phyloP scores from a whole-genome alignment of 2,113 vertebrate genomes.

The Semicossyphus pulcher region DNA sequence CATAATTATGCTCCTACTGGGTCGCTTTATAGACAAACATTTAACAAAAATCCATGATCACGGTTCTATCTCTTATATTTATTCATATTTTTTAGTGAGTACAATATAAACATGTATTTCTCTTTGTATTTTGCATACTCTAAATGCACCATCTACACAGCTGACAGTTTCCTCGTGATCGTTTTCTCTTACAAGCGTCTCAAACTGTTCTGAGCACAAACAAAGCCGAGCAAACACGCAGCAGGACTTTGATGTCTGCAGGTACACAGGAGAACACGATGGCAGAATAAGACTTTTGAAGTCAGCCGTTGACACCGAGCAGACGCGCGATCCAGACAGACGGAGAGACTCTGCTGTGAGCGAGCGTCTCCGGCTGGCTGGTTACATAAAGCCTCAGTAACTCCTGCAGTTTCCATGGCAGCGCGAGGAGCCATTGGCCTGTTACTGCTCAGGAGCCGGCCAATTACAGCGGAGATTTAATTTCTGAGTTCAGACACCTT shows the following conservation, averaged over 20 bases:
- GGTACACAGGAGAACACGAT: background rate
- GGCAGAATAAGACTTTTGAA: slow-evolving; percentile 10
- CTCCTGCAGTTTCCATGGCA: slow-evolving; percentile 70
- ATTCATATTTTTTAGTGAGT: too few species aligned
- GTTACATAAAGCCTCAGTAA: slow-evolving; percentile 51
- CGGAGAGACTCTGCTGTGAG: slow-evolving; percentile 27
- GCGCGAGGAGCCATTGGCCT: slow-evolving; percentile 44
- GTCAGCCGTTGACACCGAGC: slow-evolving; percentile 20
- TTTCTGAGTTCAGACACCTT: slow-evolving; percentile 23
- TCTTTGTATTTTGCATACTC: background rate
- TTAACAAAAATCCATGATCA: too few species aligned
- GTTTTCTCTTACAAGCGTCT: background rate
- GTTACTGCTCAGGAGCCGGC: slow-evolving; percentile 30
- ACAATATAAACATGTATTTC: background rate
- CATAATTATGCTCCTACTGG: too few species aligned
- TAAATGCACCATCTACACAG: background rate
- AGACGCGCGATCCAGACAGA: slow-evolving; percentile 34
- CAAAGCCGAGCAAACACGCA: background rate
- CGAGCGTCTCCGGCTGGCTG: slow-evolving; percentile 6
- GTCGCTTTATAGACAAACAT: too few species aligned
- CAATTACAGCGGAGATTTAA: slow-evolving; percentile 22
- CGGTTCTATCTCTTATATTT: too few species aligned
- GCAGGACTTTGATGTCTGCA: slow-evolving; percentile 31
- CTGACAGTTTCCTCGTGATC: background rate
- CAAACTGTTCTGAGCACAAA: background rate